Conservation (phyloP, 1,140 invertebrate genomes). For the Lepidurus apus region DNA sequence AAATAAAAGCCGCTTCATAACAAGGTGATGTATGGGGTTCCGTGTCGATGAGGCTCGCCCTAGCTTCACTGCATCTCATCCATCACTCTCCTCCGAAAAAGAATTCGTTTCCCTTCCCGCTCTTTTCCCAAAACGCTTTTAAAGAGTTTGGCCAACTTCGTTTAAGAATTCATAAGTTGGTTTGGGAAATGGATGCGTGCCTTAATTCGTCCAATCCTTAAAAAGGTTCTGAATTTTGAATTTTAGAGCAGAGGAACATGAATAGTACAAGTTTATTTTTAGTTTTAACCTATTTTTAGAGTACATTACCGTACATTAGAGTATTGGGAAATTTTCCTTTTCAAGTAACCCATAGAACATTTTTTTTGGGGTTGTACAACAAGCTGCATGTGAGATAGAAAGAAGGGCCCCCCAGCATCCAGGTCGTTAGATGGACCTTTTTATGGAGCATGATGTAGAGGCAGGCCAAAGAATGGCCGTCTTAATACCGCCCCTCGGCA, state of each 20-base stretch:
- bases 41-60: constrained; percentile 6
- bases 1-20: not conserved
- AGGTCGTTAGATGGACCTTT: constrained; percentile 8
- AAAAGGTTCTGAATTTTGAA: no score
- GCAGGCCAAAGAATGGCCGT: not conserved
- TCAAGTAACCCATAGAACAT: not conserved
- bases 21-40: not conserved
- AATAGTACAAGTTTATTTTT: no score
- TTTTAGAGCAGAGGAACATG: no score
- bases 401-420: constrained; percentile 11
- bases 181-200: no score
- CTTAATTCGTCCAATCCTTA: no score
- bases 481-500: constrained; percentile 20
- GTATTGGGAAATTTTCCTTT: not conserved
- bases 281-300: no score
- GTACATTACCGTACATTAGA: not conserved
- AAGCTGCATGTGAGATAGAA: not conserved
- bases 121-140: not conserved
- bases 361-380: not conserved
- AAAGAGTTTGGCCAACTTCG: not conserved
- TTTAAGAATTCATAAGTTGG: not conserved
- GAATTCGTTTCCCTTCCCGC: not conserved
- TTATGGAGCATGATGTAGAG: constrained; percentile 21
- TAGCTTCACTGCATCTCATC: constrained; percentile 15
- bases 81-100: not conserved